These are phyloP conservation scores for Papilio polyxenes DNA, from an alignment of 1,140 invertebrate genomes.

Conservation along the genomic window DNA sequence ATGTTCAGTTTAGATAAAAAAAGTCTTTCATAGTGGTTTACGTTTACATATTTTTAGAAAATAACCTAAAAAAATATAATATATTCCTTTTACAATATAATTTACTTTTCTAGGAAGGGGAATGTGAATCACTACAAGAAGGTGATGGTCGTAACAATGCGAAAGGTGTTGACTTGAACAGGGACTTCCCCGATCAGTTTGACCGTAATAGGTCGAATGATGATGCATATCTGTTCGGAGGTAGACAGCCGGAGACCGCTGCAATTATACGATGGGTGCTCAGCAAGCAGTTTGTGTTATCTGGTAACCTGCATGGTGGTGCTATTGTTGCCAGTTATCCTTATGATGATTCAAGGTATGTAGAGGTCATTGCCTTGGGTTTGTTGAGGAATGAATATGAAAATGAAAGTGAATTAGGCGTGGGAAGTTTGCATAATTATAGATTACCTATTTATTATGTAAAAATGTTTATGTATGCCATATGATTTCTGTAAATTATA, in stretches of 20 bases:
- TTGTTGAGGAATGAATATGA: no score
- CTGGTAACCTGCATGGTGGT: slow-evolving; percentile 95
- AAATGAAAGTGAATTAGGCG: no score
- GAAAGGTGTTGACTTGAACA: slow-evolving; percentile 90
- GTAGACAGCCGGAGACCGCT: slow-evolving; percentile 93
- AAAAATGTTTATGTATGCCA: no score
- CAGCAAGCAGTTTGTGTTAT: slow-evolving; percentile 92
- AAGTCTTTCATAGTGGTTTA: no score
- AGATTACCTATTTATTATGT: no score
- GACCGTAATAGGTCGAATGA: slow-evolving; percentile 69
- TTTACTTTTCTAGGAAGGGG: slow-evolving; percentile 84
- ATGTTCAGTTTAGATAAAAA: no score
- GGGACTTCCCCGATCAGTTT: slow-evolving; percentile 95
- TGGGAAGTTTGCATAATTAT: no score
- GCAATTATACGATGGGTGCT: slow-evolving; percentile 95
- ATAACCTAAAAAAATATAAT: no score
- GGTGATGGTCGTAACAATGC: slow-evolving; percentile 90
- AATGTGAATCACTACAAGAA: slow-evolving; percentile 85
- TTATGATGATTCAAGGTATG: slow-evolving; percentile 89
- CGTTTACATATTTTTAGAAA: no score
- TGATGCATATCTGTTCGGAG: slow-evolving; percentile 63
- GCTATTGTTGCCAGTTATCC: slow-evolving; percentile 96
- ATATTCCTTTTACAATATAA: no score
- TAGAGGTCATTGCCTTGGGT: slow-evolving; percentile 40
- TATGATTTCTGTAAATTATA: no score